phyloP scores from a whole-genome alignment of 2,113 vertebrate species.

The Rhipidura dahli region DNA sequence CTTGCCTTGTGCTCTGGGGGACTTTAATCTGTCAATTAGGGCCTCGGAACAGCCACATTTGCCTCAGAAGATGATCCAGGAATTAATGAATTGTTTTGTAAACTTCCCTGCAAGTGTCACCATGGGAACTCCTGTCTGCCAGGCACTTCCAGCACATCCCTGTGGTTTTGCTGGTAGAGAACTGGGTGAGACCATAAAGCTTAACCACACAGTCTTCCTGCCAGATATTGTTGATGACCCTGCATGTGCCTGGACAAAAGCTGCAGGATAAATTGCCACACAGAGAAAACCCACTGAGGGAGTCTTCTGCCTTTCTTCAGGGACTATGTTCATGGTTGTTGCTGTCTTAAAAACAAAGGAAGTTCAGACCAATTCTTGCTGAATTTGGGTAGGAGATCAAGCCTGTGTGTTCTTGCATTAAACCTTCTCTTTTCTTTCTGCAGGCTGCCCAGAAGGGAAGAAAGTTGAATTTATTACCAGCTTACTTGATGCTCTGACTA shows the following conservation, averaged over 20 bases:
- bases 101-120: constrained; percentile 4
- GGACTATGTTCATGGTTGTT: neutral
- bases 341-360: neutral
- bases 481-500: constrained; percentile 94
- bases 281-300: neutral
- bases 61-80: neutral
- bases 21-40: neutral
- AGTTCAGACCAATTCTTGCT: neutral
- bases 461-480: constrained; percentile 98
- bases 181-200: neutral
- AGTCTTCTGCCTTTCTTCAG: constrained; percentile 4
- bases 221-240: constrained; percentile 29
- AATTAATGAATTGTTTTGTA: constrained; percentile 31
- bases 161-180: neutral
- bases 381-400: neutral
- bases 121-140: neutral
- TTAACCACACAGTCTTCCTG: neutral
- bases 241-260: constrained; percentile 23
- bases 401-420: neutral
- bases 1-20: neutral
- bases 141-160: neutral
- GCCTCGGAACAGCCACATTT: neutral
- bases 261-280: neutral
- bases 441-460: constrained; percentile 96
- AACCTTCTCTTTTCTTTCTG: constrained; percentile 23